Evolutionary conservation across 2,888 invertebrate genomes (phyloP).

Genomic region (Papilio elwesi): DNA sequence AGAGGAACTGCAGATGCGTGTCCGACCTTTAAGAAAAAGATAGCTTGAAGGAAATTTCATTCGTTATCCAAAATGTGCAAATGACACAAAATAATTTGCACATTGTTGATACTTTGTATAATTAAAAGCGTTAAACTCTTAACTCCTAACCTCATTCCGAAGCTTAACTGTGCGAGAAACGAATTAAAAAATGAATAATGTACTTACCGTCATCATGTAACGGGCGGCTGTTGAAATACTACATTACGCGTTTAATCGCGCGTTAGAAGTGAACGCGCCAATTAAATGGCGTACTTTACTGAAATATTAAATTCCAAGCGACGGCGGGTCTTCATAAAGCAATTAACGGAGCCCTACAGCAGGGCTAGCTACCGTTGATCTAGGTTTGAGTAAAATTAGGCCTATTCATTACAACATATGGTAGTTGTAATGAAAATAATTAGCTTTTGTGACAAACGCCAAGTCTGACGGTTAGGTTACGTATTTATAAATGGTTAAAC

Average conservation of each 20-base stretch:
- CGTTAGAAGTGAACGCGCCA: slow-evolving; percentile 24
- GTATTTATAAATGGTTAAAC: no score
- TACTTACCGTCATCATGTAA: slow-evolving; percentile 7
- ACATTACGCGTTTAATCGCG: slow-evolving; percentile 21
- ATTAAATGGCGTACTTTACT: slow-evolving; percentile 23
- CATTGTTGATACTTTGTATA: no score
- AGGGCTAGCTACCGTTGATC: slow-evolving; percentile 40
- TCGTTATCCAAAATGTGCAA: no score
- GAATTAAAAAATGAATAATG: slow-evolving; percentile 14
- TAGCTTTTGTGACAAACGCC: neutral
- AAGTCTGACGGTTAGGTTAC: no score
- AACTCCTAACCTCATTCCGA: neutral
- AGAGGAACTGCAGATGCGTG: no score
- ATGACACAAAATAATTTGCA: no score
- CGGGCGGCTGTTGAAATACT: slow-evolving; percentile 5
- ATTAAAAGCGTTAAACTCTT: slow-evolving; percentile 3
- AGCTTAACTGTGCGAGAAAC: neutral
- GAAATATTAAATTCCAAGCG: slow-evolving; percentile 29
- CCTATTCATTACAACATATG: neutral
- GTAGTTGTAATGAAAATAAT: neutral
- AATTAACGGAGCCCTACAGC: slow-evolving; percentile 44
- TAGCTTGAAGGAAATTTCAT: no score
- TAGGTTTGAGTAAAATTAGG: slow-evolving; percentile 18
- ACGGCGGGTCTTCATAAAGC: slow-evolving; percentile 42
- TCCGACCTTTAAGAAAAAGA: no score